Conservation (phyloP, 2,888 invertebrate genomes). For the Tolmerus cingulatus region DNA sequence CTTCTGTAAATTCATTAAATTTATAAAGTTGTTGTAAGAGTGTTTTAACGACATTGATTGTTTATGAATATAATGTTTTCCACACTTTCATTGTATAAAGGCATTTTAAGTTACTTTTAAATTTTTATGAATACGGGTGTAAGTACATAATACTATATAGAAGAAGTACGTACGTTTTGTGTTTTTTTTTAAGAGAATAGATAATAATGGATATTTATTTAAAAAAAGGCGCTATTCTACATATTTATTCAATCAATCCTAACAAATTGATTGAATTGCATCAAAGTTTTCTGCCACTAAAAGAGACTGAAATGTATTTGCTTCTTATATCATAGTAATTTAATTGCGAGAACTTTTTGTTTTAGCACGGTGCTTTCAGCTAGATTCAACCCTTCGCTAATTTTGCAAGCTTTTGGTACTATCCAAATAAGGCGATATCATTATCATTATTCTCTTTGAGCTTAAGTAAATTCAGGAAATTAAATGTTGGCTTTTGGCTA, state of each 20-base stretch:
- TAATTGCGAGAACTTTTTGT: neutral
- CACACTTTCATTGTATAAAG: no score
- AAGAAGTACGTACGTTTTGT: no score
- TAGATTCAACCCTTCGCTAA: neutral
- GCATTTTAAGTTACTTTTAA: no score
- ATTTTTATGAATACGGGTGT: no score
- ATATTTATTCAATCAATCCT: neutral
- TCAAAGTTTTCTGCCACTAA: neutral
- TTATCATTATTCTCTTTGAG: conserved; percentile 36
- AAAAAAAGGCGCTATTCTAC: no score
- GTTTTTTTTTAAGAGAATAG: no score
- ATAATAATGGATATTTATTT: no score
- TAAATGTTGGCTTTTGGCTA: conserved; percentile 36
- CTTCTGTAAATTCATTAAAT: no score
- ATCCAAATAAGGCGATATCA: conserved; percentile 26
- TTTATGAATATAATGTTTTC: no score
- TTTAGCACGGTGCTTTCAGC: neutral
- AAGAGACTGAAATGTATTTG: neutral
- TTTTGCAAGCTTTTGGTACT: conserved; percentile 27
- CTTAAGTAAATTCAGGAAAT: conserved; percentile 34
- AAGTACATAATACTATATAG: no score
- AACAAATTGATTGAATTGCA: neutral
- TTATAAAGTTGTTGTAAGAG: no score
- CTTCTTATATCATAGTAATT: neutral
- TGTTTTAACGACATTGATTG: no score